These are phyloP conservation scores for Macrotus californicus DNA, from an alignment of 2,113 vertebrate species.

Conservation along the genomic window DNA sequence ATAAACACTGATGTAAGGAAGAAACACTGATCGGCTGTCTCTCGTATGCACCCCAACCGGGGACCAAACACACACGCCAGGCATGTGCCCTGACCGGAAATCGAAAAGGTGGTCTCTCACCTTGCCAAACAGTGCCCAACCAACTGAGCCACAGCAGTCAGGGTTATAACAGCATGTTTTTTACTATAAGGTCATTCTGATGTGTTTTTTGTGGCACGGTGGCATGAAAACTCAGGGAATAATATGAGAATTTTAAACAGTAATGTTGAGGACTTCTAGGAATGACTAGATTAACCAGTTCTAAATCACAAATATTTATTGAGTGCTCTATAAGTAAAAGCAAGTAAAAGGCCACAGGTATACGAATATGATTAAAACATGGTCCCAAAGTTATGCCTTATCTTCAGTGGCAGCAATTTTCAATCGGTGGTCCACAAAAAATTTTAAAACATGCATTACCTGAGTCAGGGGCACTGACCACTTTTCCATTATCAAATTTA, in stretches of 20 bases:
- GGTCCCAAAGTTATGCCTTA: not conserved
- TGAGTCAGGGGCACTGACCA: no score
- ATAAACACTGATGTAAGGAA: no score
- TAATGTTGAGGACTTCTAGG: not conserved
- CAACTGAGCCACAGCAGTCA: no score
- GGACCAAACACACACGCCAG: no score
- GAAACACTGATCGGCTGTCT: no score
- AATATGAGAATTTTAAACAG: not conserved
- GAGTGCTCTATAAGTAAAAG: not conserved
- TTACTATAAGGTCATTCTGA: not conserved
- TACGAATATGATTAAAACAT: not conserved
- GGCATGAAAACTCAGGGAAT: not conserved
- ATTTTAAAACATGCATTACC: no score
- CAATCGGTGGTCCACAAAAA: no score
- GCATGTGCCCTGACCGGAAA: no score
- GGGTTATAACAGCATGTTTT: not conserved
- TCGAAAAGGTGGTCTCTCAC: no score
- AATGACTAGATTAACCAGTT: not conserved
- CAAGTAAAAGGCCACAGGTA: not conserved
- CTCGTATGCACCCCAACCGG: no score
- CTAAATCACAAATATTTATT: not conserved
- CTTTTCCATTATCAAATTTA: no score
- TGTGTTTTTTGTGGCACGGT: not conserved
- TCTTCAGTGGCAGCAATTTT: not conserved
- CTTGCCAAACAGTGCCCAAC: no score